Evolutionary conservation across 2,888 invertebrate genomes (phyloP).

Genomic region (Drosophila putrida): DNA sequence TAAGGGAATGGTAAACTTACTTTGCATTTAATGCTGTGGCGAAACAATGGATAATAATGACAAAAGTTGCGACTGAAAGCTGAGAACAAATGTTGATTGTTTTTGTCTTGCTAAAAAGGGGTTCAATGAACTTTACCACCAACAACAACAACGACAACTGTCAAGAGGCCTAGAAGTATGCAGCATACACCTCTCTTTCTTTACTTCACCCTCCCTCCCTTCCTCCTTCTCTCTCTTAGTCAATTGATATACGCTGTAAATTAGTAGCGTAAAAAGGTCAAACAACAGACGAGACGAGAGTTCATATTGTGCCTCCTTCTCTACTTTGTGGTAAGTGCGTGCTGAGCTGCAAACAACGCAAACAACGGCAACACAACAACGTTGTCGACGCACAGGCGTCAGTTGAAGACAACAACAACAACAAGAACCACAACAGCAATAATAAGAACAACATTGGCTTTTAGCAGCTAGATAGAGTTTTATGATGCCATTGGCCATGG

Average conservation of each 20-base stretch:
- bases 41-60: conserved; percentile 53
- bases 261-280: conserved; percentile 70
- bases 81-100: conserved; percentile 45
- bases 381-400: conserved; percentile 39
- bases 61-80: conserved; percentile 43
- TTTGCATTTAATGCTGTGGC: conserved; percentile 43
- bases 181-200: conserved; percentile 5
- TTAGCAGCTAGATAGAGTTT: conserved; percentile 56
- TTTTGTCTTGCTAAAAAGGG: conserved; percentile 39
- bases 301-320: conserved; percentile 10
- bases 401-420: conserved; percentile 27
- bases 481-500: conserved; percentile 81
- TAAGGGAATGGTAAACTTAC: conserved; percentile 24
- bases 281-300: conserved; percentile 58
- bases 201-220: not conserved
- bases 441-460: conserved; percentile 33
- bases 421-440: conserved; percentile 14
- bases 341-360: conserved; percentile 38
- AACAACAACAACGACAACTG: not conserved
- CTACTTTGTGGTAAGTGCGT: conserved; percentile 47
- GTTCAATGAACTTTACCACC: conserved; percentile 60
- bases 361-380: conserved; percentile 8
- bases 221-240: not conserved
- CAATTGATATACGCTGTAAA: conserved; percentile 68
- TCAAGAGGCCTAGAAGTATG: conserved; percentile 47